Base-by-base conservation (phyloP, 2,888 invertebrate species). In the Idaea aversata region DNA sequence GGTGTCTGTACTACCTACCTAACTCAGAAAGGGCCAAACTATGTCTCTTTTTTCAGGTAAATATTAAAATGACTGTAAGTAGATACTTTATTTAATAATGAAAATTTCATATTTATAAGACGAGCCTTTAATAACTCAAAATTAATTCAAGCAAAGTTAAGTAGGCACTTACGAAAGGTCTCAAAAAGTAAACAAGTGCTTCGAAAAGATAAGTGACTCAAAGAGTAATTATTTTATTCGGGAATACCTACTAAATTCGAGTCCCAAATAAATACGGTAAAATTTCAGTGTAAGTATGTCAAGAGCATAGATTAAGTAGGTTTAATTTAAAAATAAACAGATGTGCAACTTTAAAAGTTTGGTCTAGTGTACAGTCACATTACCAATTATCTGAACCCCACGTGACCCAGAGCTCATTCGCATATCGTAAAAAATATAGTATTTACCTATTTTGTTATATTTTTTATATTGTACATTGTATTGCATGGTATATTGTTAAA, bases 121-220 rank as follows among this genome's bases (percentile, higher is more conserved):
- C 13, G 2, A 70, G 64, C 68, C 67, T 58, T 61, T 65, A 65
- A 58, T 67, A 68, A 71, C 66, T 68, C 69, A 72, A 67, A 72
- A 68, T 69, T 68, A 71, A 71, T 47, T 47, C 63, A 72, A 69
- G 68, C 66, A 67, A 65, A 71, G 68, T 68, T 68, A 63, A 35
- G 66, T 67, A 67, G 68, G 66, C 61, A 63, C 15, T 64, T 65
- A 64, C 67, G 64, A 69, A 71, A 47, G 47, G 47, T 47, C 47
- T 47, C 47, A 77, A 73, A 73, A 73, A 76, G 73, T 74, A 81
- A 80, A 80, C 78, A 80, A 71, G 70, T 79, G 79, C 65, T 69
- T 59, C 68, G 65, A 59, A 67, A 77, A 74, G 80, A 80, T 80
- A 79, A 72, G 68, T 74, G 74, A 74, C 72, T 71, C 68, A 13